Evolutionary conservation across 2,888 invertebrate genomes (phyloP).

Genomic region (Sericinus montela): DNA sequence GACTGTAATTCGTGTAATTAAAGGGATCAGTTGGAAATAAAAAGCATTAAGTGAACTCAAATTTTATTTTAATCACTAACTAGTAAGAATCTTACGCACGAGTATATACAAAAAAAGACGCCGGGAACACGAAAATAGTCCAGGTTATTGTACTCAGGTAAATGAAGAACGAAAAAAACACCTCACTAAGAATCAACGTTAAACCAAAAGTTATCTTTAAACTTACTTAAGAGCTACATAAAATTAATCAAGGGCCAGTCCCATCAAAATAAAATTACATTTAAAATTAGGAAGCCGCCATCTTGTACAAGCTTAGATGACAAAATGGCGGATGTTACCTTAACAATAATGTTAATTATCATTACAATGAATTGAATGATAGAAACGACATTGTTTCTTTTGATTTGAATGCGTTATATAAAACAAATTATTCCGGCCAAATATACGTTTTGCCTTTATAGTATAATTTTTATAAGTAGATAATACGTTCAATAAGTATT

Average conservation of each 20-base stretch:
- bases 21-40: background rate
- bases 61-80: conserved; percentile 63
- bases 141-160: conserved; percentile 61
- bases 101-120: conserved; percentile 55
- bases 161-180: conserved; percentile 46
- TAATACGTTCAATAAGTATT: conserved; percentile 3
- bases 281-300: conserved; percentile 10
- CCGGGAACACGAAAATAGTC: conserved; percentile 43
- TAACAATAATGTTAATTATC: background rate
- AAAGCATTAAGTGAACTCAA: conserved; percentile 46
- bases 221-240: conserved; percentile 18
- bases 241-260: conserved; percentile 16
- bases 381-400: background rate
- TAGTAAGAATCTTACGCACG: conserved; percentile 53
- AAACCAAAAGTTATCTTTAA: conserved; percentile 39
- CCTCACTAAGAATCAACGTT: conserved; percentile 34
- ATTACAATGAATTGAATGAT: background rate
- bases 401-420: background rate
- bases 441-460: background rate
- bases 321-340: conserved; percentile 14
- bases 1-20: too few relatives aligned
- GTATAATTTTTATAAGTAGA: background rate
- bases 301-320: conserved; percentile 1
- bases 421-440: background rate
- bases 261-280: conserved; percentile 12